These are phyloP conservation scores for Ectobius pallidus DNA, from an alignment of 2,888 invertebrate species.

Conservation along the genomic window DNA sequence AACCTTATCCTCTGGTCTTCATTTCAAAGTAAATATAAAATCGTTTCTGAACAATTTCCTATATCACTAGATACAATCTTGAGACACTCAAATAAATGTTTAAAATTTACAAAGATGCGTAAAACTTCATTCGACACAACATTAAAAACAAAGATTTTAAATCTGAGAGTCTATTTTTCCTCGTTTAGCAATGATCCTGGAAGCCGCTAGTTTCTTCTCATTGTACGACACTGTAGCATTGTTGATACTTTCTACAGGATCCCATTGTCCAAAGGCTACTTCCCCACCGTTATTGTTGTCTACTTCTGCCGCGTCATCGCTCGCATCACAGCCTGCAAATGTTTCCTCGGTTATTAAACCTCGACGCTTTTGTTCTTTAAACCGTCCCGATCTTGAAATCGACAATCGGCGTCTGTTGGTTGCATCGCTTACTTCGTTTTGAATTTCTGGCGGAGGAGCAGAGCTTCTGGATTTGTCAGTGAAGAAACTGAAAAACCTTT, in stretches of 20 bases:
- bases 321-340: conserved; percentile 4
- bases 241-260: conserved; percentile 24
- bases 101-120: too few relatives aligned
- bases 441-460: neutral
- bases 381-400: conserved; percentile 39
- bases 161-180: neutral
- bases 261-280: too few relatives aligned
- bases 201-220: neutral
- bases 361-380: conserved; percentile 29
- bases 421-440: neutral
- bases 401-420: conserved; percentile 6
- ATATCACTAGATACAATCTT: too few relatives aligned
- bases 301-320: too few relatives aligned
- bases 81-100: too few relatives aligned
- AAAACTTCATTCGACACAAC: too few relatives aligned
- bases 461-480: conserved; percentile 11
- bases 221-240: neutral
- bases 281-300: too few relatives aligned
- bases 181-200: neutral
- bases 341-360: conserved; percentile 18
- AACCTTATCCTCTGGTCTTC: too few relatives aligned
- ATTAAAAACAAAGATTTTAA: too few relatives aligned
- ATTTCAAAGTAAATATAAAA: too few relatives aligned
- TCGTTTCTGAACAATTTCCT: too few relatives aligned
- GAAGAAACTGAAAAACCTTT: conserved; percentile 12